Evolutionary conservation across 2,888 invertebrate species (phyloP), one percentile per base, ranked within the genome.

Genomic region (Cheilosia vulpina): DNA sequence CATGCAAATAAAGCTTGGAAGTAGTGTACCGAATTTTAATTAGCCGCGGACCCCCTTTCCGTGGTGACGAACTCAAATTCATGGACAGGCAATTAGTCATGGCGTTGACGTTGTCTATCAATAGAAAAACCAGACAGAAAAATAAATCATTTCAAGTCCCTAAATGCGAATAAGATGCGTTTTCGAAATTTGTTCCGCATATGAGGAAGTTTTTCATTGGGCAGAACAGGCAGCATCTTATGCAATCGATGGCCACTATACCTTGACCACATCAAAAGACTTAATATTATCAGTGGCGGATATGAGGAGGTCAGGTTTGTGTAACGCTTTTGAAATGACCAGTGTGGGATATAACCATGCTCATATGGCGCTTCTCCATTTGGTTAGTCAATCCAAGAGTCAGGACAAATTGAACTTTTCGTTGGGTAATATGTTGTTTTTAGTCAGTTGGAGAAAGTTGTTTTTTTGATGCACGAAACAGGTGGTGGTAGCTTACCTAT

Each of bases 371-470:
- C 47, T 47, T 55, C 76, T 63, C 6, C 34, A 50, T 71, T 65
- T 47, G 38, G 81, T 53, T 50, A 53, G 53, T 17, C n/a, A 45
- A 68, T 45, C 60, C 21, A 75, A 71, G 71, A 60, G 47, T 31
- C 57, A 19, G 55, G 47, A 77, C 41, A 60, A 81, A 76, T 58
- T 76, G 63, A 76, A 65, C 63, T 53, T 53, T 57, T 53, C 43
- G 77, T 82, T 82, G 60, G 60, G 58, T 82, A 82, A 77, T 79
- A 79, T 15, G 13, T n/a, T 21, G 15, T 58, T 71, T 79, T 79
- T 79, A 73, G 73, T 60, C 79, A 66, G 58, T 66, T 41, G 52
- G 43, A 47, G 66, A 72, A 66, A 72, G 73, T 65, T 66, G 79
- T 65, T 19, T 47, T 9, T 58, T 58, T 34, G 31, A 24, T 47